A percentile compares a stretch with the other conserved stretches of the same genome.
Conservation (phyloP, 2,113 vertebrate species). For the Pelodiscus sinensis region DNA sequence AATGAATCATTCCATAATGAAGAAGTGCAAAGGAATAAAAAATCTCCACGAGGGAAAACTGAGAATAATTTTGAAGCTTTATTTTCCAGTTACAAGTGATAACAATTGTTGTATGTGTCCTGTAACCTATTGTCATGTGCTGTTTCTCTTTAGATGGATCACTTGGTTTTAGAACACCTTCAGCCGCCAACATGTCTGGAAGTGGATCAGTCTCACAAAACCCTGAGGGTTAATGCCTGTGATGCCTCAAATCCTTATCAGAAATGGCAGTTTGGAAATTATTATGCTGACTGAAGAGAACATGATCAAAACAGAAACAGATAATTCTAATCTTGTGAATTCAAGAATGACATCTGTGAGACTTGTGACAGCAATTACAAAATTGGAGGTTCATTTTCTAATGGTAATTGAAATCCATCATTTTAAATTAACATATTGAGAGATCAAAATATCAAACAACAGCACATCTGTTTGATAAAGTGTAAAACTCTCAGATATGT, state of each 20-base stretch:
- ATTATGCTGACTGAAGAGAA: slow-evolving; percentile 77
- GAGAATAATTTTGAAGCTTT: not conserved
- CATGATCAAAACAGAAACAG: fast-evolving
- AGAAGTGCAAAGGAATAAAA: fast-evolving
- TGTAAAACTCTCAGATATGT: not conserved
- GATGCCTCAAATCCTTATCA: slow-evolving; percentile 79
- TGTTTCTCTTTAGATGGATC: slow-evolving; percentile 77
- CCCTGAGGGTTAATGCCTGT: slow-evolving; percentile 76
- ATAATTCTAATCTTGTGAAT: not conserved
- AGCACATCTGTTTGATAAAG: not conserved
- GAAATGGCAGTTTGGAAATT: slow-evolving; percentile 92
- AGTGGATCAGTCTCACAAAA: slow-evolving; percentile 61
- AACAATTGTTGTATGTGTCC: not conserved
- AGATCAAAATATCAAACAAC: not conserved
- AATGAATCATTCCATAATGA: not conserved
- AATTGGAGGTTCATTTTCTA: not conserved
- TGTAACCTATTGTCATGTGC: not conserved
- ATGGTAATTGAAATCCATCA: fast-evolving
- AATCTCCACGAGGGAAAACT: fast-evolving
- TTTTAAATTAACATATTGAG: not conserved
- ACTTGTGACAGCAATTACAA: not conserved
- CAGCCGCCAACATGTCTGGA: slow-evolving; percentile 82
- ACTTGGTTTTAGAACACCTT: slow-evolving; percentile 82
- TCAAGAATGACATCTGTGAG: not conserved
- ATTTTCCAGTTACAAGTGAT: not conserved